Conservation (phyloP, 2,113 vertebrate species). For the Bufo gargarizans region DNA sequence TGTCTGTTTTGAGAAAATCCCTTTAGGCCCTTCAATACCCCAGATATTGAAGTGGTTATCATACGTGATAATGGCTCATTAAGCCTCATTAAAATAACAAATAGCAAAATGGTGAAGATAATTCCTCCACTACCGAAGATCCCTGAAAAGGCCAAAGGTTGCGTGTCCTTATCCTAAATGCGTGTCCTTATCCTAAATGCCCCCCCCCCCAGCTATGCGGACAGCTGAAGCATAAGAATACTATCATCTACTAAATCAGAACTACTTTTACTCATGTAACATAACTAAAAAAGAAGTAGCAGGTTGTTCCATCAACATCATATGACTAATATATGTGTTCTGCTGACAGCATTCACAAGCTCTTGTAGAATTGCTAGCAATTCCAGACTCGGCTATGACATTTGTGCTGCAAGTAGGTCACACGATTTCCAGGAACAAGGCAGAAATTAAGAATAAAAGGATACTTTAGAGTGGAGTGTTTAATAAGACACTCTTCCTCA, state of each 20-base stretch:
- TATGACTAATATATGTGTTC: not conserved
- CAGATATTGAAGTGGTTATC: not conserved
- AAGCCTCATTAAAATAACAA: not conserved
- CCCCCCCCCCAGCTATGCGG: not conserved
- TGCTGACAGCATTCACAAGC: not conserved
- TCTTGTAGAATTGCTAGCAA: conserved; percentile 5
- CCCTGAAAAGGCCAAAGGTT: not conserved
- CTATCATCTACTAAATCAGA: not conserved
- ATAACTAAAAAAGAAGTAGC: not conserved
- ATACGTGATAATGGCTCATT: not conserved
- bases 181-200: not conserved
- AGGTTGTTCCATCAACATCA: conserved; percentile 16
- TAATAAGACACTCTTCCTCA: conserved; percentile 15
- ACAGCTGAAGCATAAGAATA: not conserved
- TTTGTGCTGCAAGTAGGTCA: conserved; percentile 16
- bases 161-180: not conserved
- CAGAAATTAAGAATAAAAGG: conserved; percentile 24
- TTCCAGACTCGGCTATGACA: not conserved
- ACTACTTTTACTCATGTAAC: not conserved
- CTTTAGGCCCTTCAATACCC: not conserved
- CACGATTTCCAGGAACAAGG: conserved; percentile 18
- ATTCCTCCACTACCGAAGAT: not conserved
- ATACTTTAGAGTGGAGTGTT: conserved; percentile 10
- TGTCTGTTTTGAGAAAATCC: not conserved
- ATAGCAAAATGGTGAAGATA: not conserved